A percentile compares a stretch with the other conserved stretches of the same genome.
Evolutionary conservation across 2,113 vertebrate genomes (phyloP).

Genomic region (Pelecanus crispus): DNA sequence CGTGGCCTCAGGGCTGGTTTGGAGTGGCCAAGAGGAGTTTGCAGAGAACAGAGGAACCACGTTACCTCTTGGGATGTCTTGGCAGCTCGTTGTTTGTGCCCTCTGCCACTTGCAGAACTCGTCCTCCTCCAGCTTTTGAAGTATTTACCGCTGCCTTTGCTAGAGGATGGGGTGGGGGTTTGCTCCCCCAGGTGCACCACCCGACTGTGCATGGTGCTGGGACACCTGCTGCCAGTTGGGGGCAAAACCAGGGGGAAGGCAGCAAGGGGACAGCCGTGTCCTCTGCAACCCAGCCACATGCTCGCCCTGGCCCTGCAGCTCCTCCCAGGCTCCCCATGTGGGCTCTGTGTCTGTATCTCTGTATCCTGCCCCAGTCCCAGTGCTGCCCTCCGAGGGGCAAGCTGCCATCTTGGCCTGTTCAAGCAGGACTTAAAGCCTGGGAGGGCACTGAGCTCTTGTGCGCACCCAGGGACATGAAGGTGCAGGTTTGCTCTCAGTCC

Average conservation of each 20-base stretch:
- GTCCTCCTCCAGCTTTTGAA: background rate
- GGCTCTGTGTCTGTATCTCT: background rate
- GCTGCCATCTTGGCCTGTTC: background rate
- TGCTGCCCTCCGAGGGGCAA: background rate
- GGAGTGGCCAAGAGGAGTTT: background rate
- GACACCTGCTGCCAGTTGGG: rapidly evolving
- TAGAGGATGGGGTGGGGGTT: background rate
- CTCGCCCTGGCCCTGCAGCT: background rate
- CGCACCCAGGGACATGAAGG: background rate
- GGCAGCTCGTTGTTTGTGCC: background rate
- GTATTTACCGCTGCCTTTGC: background rate
- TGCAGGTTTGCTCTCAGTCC: background rate
- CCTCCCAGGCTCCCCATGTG: background rate
- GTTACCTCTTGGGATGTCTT: background rate
- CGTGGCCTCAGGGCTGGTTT: rapidly evolving
- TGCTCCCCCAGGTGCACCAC: background rate
- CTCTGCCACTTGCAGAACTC: background rate
- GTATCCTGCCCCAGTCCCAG: too few relatives aligned
- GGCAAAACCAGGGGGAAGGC: background rate
- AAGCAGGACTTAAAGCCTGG: background rate
- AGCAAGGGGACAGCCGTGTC: background rate
- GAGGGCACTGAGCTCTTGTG: background rate
- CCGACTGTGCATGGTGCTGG: rapidly evolving
- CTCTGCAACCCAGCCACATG: background rate
- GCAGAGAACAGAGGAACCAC: background rate